Percentiles rank a stretch among this genome's conserved stretches.
phyloP scores from a whole-genome alignment of 2,797 vertebrate genomes.

The Macropodus opercularis region DNA sequence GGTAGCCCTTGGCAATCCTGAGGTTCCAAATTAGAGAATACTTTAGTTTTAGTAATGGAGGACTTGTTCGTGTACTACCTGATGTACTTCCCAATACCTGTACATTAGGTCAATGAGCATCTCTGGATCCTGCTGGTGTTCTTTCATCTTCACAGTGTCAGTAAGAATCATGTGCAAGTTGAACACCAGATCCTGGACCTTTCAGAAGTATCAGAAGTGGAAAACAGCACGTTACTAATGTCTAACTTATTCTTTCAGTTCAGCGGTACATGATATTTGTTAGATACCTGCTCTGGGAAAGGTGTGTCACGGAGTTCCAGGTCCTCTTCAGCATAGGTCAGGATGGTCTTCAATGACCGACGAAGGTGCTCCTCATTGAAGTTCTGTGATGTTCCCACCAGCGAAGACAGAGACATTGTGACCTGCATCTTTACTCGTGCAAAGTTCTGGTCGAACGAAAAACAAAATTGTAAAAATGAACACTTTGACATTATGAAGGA shows the following conservation, averaged over 20 bases:
- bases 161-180: slow-evolving; percentile 96
- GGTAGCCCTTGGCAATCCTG: slow-evolving; percentile 94
- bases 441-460: slow-evolving; percentile 83
- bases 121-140: slow-evolving; percentile 93
- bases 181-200: slow-evolving; percentile 95
- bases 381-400: slow-evolving; percentile 90
- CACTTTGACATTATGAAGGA: not conserved
- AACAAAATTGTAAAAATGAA: not conserved
- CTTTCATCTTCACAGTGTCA: slow-evolving; percentile 95
- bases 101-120: slow-evolving; percentile 96
- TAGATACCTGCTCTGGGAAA: slow-evolving; percentile 88
- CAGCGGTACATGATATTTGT: not conserved
- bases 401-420: slow-evolving; percentile 92
- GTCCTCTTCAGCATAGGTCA: slow-evolving; percentile 92
- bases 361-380: slow-evolving; percentile 92
- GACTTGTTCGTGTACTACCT: not conserved
- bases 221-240: slow-evolving; percentile 5
- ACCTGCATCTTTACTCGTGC: slow-evolving; percentile 96
- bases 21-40: not conserved
- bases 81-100: slow-evolving; percentile 75
- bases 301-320: slow-evolving; percentile 88
- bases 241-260: not conserved
- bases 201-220: slow-evolving; percentile 18
- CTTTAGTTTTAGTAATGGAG: not conserved
- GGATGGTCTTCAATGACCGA: slow-evolving; percentile 90